These are phyloP conservation scores for Sebastes cheni DNA, from an alignment of 2,797 vertebrate species.

Conservation along the genomic window DNA sequence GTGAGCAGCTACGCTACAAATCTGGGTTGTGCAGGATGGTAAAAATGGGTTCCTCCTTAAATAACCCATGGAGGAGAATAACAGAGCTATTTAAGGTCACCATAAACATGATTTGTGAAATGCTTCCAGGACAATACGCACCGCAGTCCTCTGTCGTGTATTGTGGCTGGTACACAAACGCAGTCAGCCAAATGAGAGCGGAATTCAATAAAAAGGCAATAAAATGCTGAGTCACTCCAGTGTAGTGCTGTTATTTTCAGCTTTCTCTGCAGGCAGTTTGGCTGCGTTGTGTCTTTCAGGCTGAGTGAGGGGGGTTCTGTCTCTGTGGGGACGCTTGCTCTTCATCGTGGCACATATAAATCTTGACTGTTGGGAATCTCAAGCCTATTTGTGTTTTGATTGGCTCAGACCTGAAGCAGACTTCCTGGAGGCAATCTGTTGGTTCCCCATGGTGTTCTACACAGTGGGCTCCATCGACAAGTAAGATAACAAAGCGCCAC, in stretches of 20 bases:
- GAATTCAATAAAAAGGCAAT: constrained; percentile 78
- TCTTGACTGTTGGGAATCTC: constrained; percentile 34
- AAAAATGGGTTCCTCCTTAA: constrained; percentile 33
- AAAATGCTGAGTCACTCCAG: constrained; percentile 77
- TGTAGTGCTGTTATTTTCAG: constrained; percentile 63
- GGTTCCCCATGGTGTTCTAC: constrained; percentile 90
- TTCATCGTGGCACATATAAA: constrained; percentile 40
- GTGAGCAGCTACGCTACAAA: constrained; percentile 22
- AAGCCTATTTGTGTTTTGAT: constrained; percentile 62
- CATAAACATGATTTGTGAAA: constrained; percentile 65
- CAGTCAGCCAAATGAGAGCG: constrained; percentile 58
- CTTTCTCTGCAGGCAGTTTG: constrained; percentile 57
- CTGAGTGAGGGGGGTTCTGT: constrained; percentile 24
- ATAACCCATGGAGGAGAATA: constrained; percentile 30
- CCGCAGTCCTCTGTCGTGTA: constrained; percentile 32
- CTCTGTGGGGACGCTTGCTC: constrained; percentile 30
- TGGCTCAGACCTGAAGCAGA: constrained; percentile 84
- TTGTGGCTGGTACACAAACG: constrained; percentile 53
- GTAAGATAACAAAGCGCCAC: constrained; percentile 67
- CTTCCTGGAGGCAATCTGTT: constrained; percentile 89
- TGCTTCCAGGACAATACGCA: constrained; percentile 54
- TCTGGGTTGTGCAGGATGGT: constrained; percentile 5
- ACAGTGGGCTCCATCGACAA: constrained; percentile 90
- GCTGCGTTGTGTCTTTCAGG: constrained; percentile 50
- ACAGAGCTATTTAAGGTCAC: constrained; percentile 30